Base-by-base conservation (phyloP, 2,797 vertebrate genomes). In the Calcarius lapponicus region DNA sequence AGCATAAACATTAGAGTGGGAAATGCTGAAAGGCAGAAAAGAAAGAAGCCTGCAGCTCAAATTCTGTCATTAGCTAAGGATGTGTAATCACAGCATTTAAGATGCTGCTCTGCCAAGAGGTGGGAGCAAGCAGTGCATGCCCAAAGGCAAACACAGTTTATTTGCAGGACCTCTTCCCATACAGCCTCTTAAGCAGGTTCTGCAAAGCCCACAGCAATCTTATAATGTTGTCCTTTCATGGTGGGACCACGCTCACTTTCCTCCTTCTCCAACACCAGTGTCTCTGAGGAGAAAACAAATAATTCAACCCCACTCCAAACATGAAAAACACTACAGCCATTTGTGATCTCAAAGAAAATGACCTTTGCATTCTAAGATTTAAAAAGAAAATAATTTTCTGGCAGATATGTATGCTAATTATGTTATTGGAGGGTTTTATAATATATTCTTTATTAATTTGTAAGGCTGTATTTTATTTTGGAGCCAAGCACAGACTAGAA, bases 391-490 rank as follows among this genome's bases (percentile, higher is more conserved):
- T 22, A 15, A 31, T 72, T 65, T 94, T 87, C 45, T 86, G 48
- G 20, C 28, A 92, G 65, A 83, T 25, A 82, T 26, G 4, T 40
- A 58, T 28, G 26, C 13, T 88, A 80, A 74, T 57, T 78, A 83
- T 20, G 31, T 62, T 78, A 75, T 22, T 88, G 62, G 53, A 92
- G 78, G 25, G 16, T 51, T 91, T 82, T 86, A 71, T 24, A 72
- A 45, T 43, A 21, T 6, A 17, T 54, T 47, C 17, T 50, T 88
- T 69, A 58, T 56, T 47, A 47, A 92, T 58, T 61, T 86, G 65
- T 28, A 88, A 61, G 26, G 40, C 47, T 81, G 47, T 12, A 65
- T 43, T 69, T 80, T 80, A 91, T 61, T 84, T 93, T 57, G 73
- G 36, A 90, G 38, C 18, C 34, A 70, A 36, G 29, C 47, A 90